A percentile compares a stretch with the other conserved stretches of the same genome.
These are phyloP conservation scores for Corythaixoides concolor DNA, from an alignment of 2,113 vertebrate species.

Conservation along the genomic window DNA sequence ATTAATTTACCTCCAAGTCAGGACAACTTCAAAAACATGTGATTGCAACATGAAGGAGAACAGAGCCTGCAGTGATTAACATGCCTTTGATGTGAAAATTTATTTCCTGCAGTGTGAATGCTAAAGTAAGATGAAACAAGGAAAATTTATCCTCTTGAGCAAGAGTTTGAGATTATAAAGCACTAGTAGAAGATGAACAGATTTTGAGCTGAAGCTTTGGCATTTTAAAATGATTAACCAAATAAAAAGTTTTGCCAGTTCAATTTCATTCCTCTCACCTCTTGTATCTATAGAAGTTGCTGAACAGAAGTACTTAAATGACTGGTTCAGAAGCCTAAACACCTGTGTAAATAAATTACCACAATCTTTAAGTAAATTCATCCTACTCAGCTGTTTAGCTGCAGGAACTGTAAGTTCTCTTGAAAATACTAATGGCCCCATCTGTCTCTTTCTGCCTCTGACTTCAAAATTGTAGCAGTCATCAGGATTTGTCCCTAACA, in stretches of 20 bases:
- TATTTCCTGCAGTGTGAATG: not conserved
- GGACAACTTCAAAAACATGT: not conserved
- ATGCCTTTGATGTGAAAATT: conserved; percentile 38
- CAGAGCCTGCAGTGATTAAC: not conserved
- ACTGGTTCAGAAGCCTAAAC: not conserved
- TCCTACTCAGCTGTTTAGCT: not conserved
- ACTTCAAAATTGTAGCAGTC: not conserved
- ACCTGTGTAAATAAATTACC: not conserved
- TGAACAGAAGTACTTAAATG: not conserved
- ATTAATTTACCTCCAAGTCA: not conserved
- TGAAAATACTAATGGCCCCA: not conserved
- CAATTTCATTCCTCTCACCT: not conserved
- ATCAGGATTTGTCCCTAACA: not conserved
- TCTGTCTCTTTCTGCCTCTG: not conserved
- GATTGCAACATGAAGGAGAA: not conserved
- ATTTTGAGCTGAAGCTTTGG: not conserved
- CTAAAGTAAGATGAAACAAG: not conserved
- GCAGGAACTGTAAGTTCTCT: not conserved
- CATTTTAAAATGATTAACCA: not conserved
- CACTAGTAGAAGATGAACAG: not conserved
- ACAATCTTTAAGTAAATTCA: not conserved
- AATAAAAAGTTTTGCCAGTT: not conserved
- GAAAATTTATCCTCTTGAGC: not conserved
- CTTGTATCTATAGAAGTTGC: not conserved
- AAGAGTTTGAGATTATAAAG: not conserved